Conservation (phyloP, 2,888 invertebrate species). For the Eurytoma adleriae region DNA sequence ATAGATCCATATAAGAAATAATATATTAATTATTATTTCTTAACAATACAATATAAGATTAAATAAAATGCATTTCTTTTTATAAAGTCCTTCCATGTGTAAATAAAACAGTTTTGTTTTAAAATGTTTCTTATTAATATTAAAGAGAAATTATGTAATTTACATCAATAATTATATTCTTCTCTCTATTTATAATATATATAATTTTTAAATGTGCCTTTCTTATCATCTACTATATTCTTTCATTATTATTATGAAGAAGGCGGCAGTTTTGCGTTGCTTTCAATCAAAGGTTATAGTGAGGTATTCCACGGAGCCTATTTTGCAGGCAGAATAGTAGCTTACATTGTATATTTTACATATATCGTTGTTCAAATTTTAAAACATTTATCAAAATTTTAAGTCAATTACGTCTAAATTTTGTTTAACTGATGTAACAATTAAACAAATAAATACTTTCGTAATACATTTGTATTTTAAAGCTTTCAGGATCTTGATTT, state of each 20-base stretch:
- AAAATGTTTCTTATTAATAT: conserved; percentile 51
- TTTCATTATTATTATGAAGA: conserved; percentile 45
- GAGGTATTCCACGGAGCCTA: conserved; percentile 49
- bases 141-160: conserved; percentile 42
- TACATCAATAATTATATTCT: conserved; percentile 33
- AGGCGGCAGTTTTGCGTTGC: conserved; percentile 56
- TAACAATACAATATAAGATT: conserved; percentile 36
- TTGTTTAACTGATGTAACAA: conserved; percentile 33
- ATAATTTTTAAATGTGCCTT: conserved; percentile 25
- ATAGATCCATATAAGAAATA: conserved; percentile 63
- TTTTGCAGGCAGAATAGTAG: conserved; percentile 27
- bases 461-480: conserved; percentile 41
- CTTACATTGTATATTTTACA: conserved; percentile 36
- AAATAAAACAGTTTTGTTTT: conserved; percentile 54
- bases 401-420: conserved; percentile 41
- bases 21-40: conserved; percentile 42
- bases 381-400: conserved; percentile 52
- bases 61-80: conserved; percentile 55
- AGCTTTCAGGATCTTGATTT: conserved; percentile 19
- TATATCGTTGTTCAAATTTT: conserved; percentile 55
- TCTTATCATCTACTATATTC: conserved; percentile 36
- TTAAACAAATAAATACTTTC: conserved; percentile 45
- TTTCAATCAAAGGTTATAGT: conserved; percentile 47
- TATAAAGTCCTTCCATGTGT: conserved; percentile 51
- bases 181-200: conserved; percentile 34